Percentiles rank a stretch among this genome's conserved stretches.
phyloP scores from a whole-genome alignment of 2,888 invertebrate genomes.

The Aporophyla lueneburgensis region DNA sequence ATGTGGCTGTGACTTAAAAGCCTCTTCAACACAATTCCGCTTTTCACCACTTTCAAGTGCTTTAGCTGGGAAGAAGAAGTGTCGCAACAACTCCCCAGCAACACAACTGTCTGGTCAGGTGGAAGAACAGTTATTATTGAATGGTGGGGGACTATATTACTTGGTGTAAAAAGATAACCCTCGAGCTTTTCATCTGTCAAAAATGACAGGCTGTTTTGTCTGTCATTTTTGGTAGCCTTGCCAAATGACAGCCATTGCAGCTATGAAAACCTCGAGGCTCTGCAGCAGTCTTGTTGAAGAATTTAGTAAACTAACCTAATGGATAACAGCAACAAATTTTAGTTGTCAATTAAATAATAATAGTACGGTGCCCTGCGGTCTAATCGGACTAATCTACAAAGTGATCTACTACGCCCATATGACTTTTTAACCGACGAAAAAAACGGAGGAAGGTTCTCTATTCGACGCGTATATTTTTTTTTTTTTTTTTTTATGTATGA shows the following conservation, averaged over 20 bases:
- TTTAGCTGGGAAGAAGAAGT: background rate
- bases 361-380: background rate
- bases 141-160: background rate
- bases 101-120: background rate
- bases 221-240: no score
- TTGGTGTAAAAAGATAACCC: background rate
- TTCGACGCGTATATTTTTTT: no score
- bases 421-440: no score
- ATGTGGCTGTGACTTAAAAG: no score
- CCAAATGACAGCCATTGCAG: no score
- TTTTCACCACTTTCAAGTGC: no score
- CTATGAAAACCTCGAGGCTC: no score
- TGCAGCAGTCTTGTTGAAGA: background rate
- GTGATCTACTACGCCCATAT: conserved; percentile 19
- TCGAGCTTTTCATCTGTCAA: background rate
- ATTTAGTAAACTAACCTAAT: background rate
- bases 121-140: background rate
- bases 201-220: no score
- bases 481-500: no score
- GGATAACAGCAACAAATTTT: background rate
- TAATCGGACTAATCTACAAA: conserved; percentile 24
- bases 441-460: no score
- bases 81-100: background rate
- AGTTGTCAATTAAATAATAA: conserved; percentile 2
- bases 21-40: background rate